phyloP scores from a whole-genome alignment of 2,113 vertebrate genomes.

The Acrocephalus kingi region DNA sequence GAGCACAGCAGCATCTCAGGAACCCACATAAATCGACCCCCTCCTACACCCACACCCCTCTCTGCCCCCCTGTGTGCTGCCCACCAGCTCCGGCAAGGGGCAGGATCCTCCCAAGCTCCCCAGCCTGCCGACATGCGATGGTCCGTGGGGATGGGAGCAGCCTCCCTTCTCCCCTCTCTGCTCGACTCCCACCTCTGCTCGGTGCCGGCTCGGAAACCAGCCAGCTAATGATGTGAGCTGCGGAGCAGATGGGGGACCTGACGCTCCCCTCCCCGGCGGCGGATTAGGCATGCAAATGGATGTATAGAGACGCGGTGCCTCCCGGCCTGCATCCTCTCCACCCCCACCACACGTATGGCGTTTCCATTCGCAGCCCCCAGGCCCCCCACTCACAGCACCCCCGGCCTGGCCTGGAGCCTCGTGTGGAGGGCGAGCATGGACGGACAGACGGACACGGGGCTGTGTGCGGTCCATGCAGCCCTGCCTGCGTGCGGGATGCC shows the following conservation, averaged over 20 bases:
- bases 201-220: conserved; percentile 44
- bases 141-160: background rate
- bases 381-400: background rate
- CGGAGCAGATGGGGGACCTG: conserved; percentile 66
- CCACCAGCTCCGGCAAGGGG: background rate
- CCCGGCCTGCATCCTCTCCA: conserved; percentile 2
- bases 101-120: background rate
- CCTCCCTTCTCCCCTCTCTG: background rate
- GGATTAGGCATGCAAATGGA: conserved; percentile 49
- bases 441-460: background rate
- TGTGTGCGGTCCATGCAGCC: accelerated
- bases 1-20: background rate
- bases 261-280: conserved; percentile 34
- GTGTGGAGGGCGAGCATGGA: accelerated
- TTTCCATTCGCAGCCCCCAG: background rate
- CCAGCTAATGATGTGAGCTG: conserved; percentile 63
- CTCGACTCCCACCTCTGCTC: conserved; percentile 47
- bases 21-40: accelerated
- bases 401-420: background rate
- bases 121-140: background rate
- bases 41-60: no score
- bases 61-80: accelerated
- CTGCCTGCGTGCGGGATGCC: background rate
- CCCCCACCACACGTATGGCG: background rate
- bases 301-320: background rate